Base-by-base conservation (phyloP, 2,888 invertebrate species). In the Dynastes maya region DNA sequence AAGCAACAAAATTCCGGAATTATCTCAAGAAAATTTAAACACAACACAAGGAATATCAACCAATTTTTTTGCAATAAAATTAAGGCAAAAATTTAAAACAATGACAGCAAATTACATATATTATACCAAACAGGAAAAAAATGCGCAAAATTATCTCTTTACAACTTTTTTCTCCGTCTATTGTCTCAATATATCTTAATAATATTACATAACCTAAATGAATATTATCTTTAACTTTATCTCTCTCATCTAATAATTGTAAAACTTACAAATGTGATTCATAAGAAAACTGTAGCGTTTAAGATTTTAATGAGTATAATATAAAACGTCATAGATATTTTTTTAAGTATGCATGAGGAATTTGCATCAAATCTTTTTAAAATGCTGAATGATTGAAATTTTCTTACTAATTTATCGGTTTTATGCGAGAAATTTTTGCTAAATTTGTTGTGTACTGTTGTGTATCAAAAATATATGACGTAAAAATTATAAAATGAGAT, bases 241-340 rank as follows among this genome's bases (percentile, higher is more conserved):
- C 85, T 85, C 85, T 86, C 86, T 86, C 86, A 85, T 86, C 85
- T 86, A 85, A 85, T 63, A 63, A 63, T 32, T 63, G 63, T 67
- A 67, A 49, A 74, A 87, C 87, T 86, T 88, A 85, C 88, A 88
- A 85, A 88, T 88, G 88, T 88, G 88, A 88, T 88, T 88, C 88
- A 88, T 65, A 65, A 88, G 83, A 71, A 55, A 71, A 74, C 61
- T 74, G 45, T 87, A 87, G 87, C 80, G 80, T 87, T 16, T 68
- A 68, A 74, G 61, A 55, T 40, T 74, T 74, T 74, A 63, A 74
- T 61, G 58, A 74, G 40, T 74, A 72, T 84, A 84, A 84, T 82
- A 85, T 84, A 86, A 85, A 86, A 86, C 85, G 86, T 86, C 87
- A 87, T 86, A 86, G 86, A 87, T 88, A 88, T 88, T 87, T 88